phyloP scores from a whole-genome alignment of 2,888 invertebrate genomes.

The Celastrina argiolus region DNA sequence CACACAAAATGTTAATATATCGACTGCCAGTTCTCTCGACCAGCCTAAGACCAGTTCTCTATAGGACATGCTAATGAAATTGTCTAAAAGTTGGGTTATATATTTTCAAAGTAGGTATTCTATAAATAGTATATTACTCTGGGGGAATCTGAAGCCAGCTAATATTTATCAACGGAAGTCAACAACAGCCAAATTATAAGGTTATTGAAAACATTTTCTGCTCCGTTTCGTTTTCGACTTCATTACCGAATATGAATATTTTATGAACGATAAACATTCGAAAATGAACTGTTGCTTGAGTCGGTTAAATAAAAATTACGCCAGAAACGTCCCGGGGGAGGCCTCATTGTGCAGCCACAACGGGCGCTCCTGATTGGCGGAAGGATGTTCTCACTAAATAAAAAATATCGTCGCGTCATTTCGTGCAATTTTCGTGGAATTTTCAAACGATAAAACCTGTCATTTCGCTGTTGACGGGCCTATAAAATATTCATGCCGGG shows the following conservation, averaged over 20 bases:
- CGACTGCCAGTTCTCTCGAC: no score
- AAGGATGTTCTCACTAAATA: slow-evolving; percentile 78
- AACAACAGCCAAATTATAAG: slow-evolving; percentile 12
- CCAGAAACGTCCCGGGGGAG: slow-evolving; percentile 63
- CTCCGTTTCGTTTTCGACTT: slow-evolving; percentile 16
- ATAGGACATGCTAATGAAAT: no score
- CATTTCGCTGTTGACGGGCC: slow-evolving; percentile 77
- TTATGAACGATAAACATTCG: slow-evolving; percentile 44
- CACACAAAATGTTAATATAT: no score
- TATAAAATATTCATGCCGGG: slow-evolving; percentile 77
- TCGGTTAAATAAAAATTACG: slow-evolving; percentile 72
- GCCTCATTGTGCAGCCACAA: slow-evolving; percentile 69
- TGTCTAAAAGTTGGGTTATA: no score
- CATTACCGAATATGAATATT: slow-evolving; percentile 35
- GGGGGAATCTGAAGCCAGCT: not conserved
- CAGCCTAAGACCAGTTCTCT: no score
- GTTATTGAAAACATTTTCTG: not conserved
- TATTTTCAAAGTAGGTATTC: not conserved
- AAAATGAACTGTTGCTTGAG: slow-evolving; percentile 67
- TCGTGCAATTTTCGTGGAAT: slow-evolving; percentile 75
- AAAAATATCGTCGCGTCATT: slow-evolving; percentile 78
- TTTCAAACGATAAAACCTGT: slow-evolving; percentile 79
- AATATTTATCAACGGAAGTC: slow-evolving; percentile 9
- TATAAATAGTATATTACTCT: not conserved
- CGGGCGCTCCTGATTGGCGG: slow-evolving; percentile 76